Base-by-base conservation (phyloP, 2,113 vertebrate genomes). In the Irena cyanogastra region DNA sequence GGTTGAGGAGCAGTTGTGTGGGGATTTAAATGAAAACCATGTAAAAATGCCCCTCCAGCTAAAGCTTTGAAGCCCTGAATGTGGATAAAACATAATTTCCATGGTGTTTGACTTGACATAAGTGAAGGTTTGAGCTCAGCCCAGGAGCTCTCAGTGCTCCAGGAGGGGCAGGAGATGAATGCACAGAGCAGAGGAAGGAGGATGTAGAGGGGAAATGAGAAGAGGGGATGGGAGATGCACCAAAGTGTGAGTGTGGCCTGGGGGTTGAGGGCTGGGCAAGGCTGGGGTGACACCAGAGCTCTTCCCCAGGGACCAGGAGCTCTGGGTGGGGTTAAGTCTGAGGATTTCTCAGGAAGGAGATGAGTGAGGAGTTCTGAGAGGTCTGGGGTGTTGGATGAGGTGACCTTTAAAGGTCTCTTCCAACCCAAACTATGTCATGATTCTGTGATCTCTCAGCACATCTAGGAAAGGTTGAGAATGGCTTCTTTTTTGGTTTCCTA, bases 381-480 rank as follows among this genome's bases (percentile, higher is more conserved):
- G 11, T 78, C 30, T 35, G 49, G 14, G 57, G 65, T 19, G 3
- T 30, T 45, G 61, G 45, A 21, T 44, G 63, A 24, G 53, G 16
- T 53, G 69, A 60, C 24, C 9, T 68, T 60, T 47, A 31, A 68
- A 75, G 4, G 33, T 22, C 28, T 16, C 24, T 75, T 68, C 78
- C 53, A 59, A 17, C 23, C 49, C 0, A 0, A 39, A 12, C 27
- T 23, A 0, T 28, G 23, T 17, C 10, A 7, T 4, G 10, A 6
- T 44, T 37, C 39, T 21, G 4, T 60, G 37, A 52, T 18, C 17
- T 27, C 21, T 75, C 33, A 50, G 35, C 39, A 28, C 17, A 2
- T 6, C 37, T 49, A 8, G 14, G 42, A 24, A 56, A 74, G 5
- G 53, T 64, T 59, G 26, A 18, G 83, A 74, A 33, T 23, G 26